Evolutionary conservation across 2,888 invertebrate genomes (phyloP), one percentile per base, ranked within the genome.

Genomic region (Conops quadrifasciatus): DNA sequence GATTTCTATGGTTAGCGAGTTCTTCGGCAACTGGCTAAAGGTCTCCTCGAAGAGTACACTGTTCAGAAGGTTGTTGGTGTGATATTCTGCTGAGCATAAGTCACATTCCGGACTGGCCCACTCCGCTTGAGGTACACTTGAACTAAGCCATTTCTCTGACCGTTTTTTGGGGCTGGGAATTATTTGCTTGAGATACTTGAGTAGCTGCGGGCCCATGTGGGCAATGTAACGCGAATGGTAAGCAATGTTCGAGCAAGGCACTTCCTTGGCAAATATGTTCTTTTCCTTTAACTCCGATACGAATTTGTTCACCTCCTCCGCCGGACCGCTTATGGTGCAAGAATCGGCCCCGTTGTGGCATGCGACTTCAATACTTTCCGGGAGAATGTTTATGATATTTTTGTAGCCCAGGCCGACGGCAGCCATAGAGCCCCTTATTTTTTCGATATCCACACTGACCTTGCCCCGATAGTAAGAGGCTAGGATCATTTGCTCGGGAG

Each of bases 241-340:
- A 0, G 96, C 93, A 77, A 95, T 93, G 79, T 94, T 94, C 62
- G 93, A 90, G 78, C 94, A 93, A 51, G 93, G 91, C 0, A 96
- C 94, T 79, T 93, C 91, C 74, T 91, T 90, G 0, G 94, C 94
- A 80, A 94, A 94, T 60, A 94, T 88, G 1, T 91, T 92, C 77
- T 93, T 89, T 0, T 88, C 88, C 70, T 90, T 87, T 51, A 94
- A 84, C 77, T 91, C 86, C 5, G 88, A 88, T 0, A 93, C 90
- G 80, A 93, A 93, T 67, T 80, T 84, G 78, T 88, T 87, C 81
- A 94, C 89, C 59, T 88, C 87, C 4, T 90, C 90, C 51, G 89
- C 89, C 0, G 94, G 94, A 0, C 96, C 97, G 0, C 95, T 95
- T 76, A 97, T 91, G n/a, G 95, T 96, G 67, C 93, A 92, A 62